A percentile compares a stretch with the other conserved stretches of the same genome.
phyloP scores from a whole-genome alignment of 1,140 invertebrate genomes.

The Aphaenogaster floridana region DNA sequence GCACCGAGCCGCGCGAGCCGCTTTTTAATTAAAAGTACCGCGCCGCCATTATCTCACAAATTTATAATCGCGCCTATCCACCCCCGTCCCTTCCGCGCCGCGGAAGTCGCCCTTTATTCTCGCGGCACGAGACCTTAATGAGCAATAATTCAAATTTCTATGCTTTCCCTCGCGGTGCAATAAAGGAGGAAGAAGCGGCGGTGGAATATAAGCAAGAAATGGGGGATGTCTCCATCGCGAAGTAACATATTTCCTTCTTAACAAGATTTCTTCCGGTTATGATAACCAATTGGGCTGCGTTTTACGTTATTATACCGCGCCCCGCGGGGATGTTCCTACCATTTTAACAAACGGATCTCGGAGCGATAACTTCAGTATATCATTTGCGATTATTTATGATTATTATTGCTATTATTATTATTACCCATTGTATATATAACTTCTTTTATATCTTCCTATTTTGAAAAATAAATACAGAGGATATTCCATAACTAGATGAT shows the following conservation, averaged over 20 bases:
- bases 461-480: background rate
- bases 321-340: background rate
- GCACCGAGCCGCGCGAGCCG: constrained; percentile 55
- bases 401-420: background rate
- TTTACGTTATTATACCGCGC: constrained; percentile 20
- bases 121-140: constrained; percentile 71
- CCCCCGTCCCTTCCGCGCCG: constrained; percentile 45
- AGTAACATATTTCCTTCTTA: constrained; percentile 52
- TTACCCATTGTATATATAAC: background rate
- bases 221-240: constrained; percentile 58
- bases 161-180: constrained; percentile 40
- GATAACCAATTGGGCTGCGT: constrained; percentile 44
- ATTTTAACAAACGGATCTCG: background rate
- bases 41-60: constrained; percentile 81
- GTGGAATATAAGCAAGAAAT: constrained; percentile 29
- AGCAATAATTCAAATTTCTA: constrained; percentile 80
- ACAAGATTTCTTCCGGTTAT: constrained; percentile 45
- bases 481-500: background rate
- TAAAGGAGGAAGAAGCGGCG: constrained; percentile 19
- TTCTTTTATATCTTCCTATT: background rate
- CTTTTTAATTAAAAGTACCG: constrained; percentile 85
- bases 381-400: constrained; percentile 1
- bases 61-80: constrained; percentile 81
- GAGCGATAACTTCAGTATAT: background rate
- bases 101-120: constrained; percentile 76